Conservation (phyloP, 1,140 invertebrate species). For the Battus philenor region DNA sequence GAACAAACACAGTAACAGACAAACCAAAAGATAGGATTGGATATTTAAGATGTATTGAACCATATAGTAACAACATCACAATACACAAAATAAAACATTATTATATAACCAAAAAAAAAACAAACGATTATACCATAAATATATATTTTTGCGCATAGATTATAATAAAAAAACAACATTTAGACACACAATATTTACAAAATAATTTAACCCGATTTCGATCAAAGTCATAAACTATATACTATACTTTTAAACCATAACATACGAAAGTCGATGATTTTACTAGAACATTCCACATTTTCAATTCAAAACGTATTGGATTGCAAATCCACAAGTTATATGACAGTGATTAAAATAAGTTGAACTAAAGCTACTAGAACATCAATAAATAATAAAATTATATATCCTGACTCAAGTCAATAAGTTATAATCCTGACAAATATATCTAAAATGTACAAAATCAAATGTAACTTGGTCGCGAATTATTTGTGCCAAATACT, state of each 20-base stretch:
- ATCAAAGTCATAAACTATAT: conserved; percentile 16
- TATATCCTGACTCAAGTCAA: conserved; percentile 2
- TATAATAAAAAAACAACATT: conserved; percentile 9
- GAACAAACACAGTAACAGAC: neutral
- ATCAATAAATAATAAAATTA: conserved; percentile 11
- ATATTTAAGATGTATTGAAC: neutral
- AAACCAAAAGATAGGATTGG: neutral
- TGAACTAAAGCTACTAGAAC: neutral
- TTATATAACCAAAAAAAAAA: neutral
- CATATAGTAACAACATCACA: neutral
- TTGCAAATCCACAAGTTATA: too few species aligned
- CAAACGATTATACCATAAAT: conserved; percentile 15
- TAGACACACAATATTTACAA: conserved; percentile 16
- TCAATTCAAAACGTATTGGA: too few species aligned
- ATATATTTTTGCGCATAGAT: conserved; percentile 10
- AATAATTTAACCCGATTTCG: conserved; percentile 8
- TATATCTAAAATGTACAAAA: conserved; percentile 5
- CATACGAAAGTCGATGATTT: too few species aligned
- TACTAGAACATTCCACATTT: too few species aligned
- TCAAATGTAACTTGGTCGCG: neutral
- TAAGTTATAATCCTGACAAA: conserved; percentile 8
- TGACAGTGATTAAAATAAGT: too few species aligned
- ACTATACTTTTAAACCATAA: too few species aligned
- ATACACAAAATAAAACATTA: neutral
- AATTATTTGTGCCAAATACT: conserved; percentile 3